A percentile compares a stretch with the other conserved stretches of the same genome.
Evolutionary conservation across 1,140 invertebrate genomes (phyloP).

Genomic region (Leptopilina clavipes): DNA sequence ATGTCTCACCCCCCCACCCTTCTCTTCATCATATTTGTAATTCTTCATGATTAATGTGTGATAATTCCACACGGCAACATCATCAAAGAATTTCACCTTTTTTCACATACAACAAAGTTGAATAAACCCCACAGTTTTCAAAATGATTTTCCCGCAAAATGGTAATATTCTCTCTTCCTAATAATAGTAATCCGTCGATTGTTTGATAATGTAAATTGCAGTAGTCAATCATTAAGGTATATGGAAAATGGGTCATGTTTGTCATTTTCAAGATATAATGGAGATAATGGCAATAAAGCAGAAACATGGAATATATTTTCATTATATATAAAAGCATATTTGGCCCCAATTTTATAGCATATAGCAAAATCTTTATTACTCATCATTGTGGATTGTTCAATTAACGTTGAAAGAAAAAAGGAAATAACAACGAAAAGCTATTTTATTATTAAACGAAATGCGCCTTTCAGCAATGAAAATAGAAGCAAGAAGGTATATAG

Average conservation of each 20-base stretch:
- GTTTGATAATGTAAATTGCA: background rate
- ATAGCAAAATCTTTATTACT: background rate
- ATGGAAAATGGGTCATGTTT: background rate
- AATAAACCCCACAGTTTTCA: background rate
- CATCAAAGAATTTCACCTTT: background rate
- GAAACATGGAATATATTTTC: background rate
- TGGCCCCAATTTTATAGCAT: background rate
- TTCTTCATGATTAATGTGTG: background rate
- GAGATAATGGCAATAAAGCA: background rate
- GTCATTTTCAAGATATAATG: background rate
- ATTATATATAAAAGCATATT: background rate
- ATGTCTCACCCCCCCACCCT: background rate
- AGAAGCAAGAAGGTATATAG: conserved; percentile 15
- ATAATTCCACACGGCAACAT: background rate
- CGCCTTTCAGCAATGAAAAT: background rate
- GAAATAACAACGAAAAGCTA: conserved; percentile 1
- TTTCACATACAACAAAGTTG: background rate
- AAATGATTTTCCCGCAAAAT: background rate
- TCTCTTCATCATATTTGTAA: background rate
- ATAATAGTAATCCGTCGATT: background rate
- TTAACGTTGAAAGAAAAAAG: background rate
- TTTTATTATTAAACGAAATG: conserved; percentile 12
- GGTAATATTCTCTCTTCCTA: background rate
- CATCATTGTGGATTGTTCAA: no score
- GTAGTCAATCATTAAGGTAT: background rate